A percentile compares a stretch with the other conserved stretches of the same genome.
These are phyloP conservation scores for Turritopsis rubra DNA, from an alignment of 30 jellyfish, hydroid and myxozoan species.

Conservation along the genomic window DNA sequence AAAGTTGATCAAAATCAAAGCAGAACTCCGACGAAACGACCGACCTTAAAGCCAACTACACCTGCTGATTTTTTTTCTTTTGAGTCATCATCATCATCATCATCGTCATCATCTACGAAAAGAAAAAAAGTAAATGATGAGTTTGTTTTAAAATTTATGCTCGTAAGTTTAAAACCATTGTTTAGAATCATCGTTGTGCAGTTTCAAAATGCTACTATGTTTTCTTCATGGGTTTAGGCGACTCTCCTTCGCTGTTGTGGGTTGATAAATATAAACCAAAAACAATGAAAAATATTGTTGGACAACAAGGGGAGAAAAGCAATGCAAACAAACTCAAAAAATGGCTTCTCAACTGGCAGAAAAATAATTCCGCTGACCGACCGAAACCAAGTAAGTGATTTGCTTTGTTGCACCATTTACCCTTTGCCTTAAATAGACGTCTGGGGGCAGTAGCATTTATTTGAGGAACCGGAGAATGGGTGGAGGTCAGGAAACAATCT, in stretches of 20 bases:
- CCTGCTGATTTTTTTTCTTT: not conserved
- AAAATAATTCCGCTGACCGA: slow-evolving; percentile 42
- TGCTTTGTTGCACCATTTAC: too few relatives aligned
- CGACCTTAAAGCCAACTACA: not conserved
- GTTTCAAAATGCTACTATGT: not conserved
- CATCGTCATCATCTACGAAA: not conserved
- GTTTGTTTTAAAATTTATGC: too few relatives aligned
- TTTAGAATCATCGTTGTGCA: too few relatives aligned
- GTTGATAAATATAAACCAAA: slow-evolving; percentile 96
- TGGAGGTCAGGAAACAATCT: too few relatives aligned
- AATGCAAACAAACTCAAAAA: slow-evolving; percentile 75
- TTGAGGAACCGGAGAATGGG: too few relatives aligned
- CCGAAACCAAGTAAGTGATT: slow-evolving; percentile 44
- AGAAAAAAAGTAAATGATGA: not conserved
- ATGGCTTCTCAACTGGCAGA: slow-evolving; percentile 89
- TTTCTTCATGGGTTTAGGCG: not conserved
- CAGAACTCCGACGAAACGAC: not conserved
- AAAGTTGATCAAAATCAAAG: not conserved
- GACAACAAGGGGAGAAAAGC: slow-evolving; percentile 98
- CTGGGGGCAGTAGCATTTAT: too few relatives aligned
- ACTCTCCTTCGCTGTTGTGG: slow-evolving; percentile 62
- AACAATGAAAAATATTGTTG: slow-evolving; percentile 68
- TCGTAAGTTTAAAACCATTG: too few relatives aligned
- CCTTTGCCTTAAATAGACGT: too few relatives aligned
- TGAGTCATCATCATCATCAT: not conserved